Base-by-base conservation (phyloP, 92 coral and sea anemone species). In the Paramuricea clavata region DNA sequence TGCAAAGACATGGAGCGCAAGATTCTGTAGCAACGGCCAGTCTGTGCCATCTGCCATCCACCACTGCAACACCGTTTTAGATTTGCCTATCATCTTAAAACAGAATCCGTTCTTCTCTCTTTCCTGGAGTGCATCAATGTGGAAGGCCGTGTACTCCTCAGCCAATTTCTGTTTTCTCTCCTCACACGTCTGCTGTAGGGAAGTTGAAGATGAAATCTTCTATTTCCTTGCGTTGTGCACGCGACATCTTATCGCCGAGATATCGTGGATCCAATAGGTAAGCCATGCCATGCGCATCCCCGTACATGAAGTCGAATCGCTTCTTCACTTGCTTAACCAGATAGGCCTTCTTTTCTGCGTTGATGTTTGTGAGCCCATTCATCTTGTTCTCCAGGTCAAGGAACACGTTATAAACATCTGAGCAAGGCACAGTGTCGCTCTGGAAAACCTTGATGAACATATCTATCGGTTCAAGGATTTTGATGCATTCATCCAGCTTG, bases 31-130 rank as follows among this genome's bases (percentile, higher is more conserved):
- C 26, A 61, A 16, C 17, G 69, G 69, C 69, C 69, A 61, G 35
- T 61, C 69, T 19, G 69, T 61, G 69, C 69, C 69, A 61, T 61
- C 69, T 30, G 69, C 30, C 69, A 23, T 5, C 69, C 69, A 61
- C 69, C 69, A 61, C 26, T 61, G 31, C 25, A 61, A 26, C 22
- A 57, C 67, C 28, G n/a, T 19, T 26, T 57, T 5, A 6, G 28
- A 57, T 5, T 57, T 57, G 27, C 69, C 69, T 5, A 61, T 61
- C 7, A 61, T 61, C 19, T 61, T 25, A 61, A 19, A 61, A 5
- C 35, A 25, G 17, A 23, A 61, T 30, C 12, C 11, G 31, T 19
- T 61, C 69, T 61, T 2, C 35, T 61, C 25, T 16, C 69, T 61
- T 61, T 61, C 69, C 7, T 25, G 2, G 9, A 61, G 35, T 61